Base-by-base conservation (phyloP, 1,140 invertebrate species). In the Drosophila eugracilis region DNA sequence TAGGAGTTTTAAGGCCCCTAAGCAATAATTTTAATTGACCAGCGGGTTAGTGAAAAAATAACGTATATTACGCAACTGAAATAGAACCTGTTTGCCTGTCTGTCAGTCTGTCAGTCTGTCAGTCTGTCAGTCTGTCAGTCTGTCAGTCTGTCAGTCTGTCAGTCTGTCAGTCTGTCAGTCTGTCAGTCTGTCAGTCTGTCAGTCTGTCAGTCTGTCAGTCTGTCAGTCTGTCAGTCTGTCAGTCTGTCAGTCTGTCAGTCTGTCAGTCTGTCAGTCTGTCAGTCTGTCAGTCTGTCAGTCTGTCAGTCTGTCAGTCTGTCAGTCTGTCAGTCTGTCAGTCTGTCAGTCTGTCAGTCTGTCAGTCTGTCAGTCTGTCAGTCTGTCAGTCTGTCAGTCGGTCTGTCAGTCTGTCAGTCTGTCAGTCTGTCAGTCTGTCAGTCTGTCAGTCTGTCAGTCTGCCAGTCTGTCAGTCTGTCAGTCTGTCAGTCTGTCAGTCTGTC, bases 401-500 rank as follows among this genome's bases (percentile, higher is more conserved):
- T n/a, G n/a, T n/a, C n/a, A n/a, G n/a, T n/a, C n/a, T n/a, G 30
- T 32, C 30, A 5, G 30, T 32, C 30, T 32, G 30, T 32, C 30
- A n/a, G 30, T 32, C 30, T 32, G 30, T 32, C 12, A n/a, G 30
- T 32, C 30, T 32, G 30, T 32, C 30, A 5, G 30, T 32, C 30
- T 32, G 30, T 32, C 30, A n/a, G 30, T 32, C 30, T 32, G 30
- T 32, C 30, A n/a, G 30, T 32, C 30, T 30, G 30, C n/a, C 30
- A n/a, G 30, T 32, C 30, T 32, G 30, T 32, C 30, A 5, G 30
- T 32, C 30, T n/a, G 30, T 32, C 30, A n/a, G 30, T 32, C 30
- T 32, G 30, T 32, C 30, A n/a, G 30, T 32, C 30, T 32, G 30
- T 32, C 30, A n/a, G 30, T 32, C 30, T 32, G 30, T 32, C 28